These are phyloP conservation scores for Mycalesis mineus DNA, from an alignment of 2,888 invertebrate species.

Conservation along the genomic window DNA sequence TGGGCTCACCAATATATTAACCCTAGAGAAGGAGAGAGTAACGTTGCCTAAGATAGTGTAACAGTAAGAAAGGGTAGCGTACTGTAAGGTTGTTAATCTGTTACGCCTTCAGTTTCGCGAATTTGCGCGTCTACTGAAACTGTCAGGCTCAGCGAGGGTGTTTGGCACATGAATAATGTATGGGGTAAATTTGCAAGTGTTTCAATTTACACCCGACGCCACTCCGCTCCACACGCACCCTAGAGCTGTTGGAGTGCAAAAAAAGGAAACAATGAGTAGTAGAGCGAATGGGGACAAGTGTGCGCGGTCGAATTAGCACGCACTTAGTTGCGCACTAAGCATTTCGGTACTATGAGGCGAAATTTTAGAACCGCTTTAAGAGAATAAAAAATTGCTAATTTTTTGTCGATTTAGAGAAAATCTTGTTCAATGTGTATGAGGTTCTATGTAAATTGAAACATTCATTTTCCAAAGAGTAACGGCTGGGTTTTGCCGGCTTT, in stretches of 20 bases:
- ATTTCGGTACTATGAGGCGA: no score
- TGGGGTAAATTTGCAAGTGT: slow-evolving; percentile 77
- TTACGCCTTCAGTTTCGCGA: slow-evolving; percentile 42
- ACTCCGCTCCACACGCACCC: slow-evolving; percentile 66
- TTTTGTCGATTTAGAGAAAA: no score
- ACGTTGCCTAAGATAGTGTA: no score
- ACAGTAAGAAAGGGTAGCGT: neutral
- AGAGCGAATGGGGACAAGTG: slow-evolving; percentile 40
- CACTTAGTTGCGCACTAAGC: slow-evolving; percentile 21
- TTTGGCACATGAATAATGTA: slow-evolving; percentile 75
- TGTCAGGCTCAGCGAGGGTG: slow-evolving; percentile 59
- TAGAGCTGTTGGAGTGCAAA: slow-evolving; percentile 67
- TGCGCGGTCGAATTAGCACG: slow-evolving; percentile 34
- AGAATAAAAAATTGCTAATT: no score
- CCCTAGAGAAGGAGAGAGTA: no score
- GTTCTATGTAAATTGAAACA: no score
- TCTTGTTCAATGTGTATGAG: no score
- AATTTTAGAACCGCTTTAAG: no score
- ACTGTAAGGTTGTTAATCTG: neutral
- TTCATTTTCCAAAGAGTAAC: no score
- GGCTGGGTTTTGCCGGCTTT: no score
- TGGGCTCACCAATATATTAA: neutral
- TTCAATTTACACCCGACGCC: slow-evolving; percentile 76
- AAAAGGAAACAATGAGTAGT: slow-evolving; percentile 62
- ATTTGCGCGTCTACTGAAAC: slow-evolving; percentile 61